phyloP scores from a whole-genome alignment of 2,797 vertebrate genomes.

The Psittacula echo region DNA sequence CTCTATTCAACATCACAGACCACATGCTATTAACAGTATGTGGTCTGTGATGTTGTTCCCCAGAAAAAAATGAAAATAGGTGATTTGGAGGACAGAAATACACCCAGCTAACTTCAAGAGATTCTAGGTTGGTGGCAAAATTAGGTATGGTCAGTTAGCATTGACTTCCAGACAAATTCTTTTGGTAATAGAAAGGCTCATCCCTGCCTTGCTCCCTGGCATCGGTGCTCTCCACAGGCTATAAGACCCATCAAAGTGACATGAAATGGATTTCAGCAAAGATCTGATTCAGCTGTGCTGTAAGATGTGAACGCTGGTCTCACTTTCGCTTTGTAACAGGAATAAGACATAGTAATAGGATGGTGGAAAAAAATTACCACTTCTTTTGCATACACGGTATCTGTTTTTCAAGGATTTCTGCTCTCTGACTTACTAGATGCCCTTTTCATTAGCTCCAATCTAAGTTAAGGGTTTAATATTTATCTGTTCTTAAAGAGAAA shows the following conservation, averaged over 20 bases:
- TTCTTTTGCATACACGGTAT: not conserved
- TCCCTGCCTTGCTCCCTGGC: not conserved
- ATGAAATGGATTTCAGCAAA: not conserved
- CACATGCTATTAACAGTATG: not conserved
- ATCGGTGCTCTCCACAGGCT: not conserved
- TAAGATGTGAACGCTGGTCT: not conserved
- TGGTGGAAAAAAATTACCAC: not conserved
- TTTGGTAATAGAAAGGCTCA: not conserved
- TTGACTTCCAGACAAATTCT: not conserved
- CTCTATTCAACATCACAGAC: not conserved
- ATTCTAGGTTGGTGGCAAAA: not conserved
- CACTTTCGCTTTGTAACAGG: not conserved
- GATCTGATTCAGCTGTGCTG: not conserved
- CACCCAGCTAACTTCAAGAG: not conserved
- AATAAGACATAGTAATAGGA: not conserved
- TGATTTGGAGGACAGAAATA: not conserved
- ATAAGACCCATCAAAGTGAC: not conserved
- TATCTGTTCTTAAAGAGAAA: conserved; percentile 21
- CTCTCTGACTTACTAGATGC: not conserved
- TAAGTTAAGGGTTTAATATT: conserved; percentile 21
- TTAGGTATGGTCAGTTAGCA: not conserved
- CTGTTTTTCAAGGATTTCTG: not conserved
- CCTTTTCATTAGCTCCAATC: not conserved
- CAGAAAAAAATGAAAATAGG: not conserved
- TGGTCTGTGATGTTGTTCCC: not conserved